A percentile compares a stretch with the other conserved stretches of the same genome.
These are phyloP conservation scores for Danio aesculapii DNA, from an alignment of 2,797 vertebrate genomes.

Conservation along the genomic window DNA sequence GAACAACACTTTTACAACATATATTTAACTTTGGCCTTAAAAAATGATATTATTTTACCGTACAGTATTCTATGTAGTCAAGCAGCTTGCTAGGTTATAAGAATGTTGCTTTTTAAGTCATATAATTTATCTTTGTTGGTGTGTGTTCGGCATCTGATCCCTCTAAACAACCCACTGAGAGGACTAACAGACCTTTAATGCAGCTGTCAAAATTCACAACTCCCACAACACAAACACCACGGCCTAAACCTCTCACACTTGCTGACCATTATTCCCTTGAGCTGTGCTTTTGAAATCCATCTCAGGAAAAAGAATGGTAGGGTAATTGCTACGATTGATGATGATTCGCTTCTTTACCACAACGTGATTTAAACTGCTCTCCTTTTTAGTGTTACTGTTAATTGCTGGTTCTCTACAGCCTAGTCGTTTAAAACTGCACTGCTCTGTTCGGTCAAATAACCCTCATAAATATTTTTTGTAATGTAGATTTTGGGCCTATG, in stretches of 20 bases:
- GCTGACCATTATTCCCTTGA: constrained; percentile 4
- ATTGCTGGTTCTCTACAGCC: constrained; percentile 4
- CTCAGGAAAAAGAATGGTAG: background rate
- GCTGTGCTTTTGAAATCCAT: constrained; percentile 34
- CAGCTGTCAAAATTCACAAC: constrained; percentile 48
- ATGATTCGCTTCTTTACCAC: background rate
- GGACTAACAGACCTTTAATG: constrained; percentile 13
- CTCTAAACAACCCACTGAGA: constrained; percentile 7
- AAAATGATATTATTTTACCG: too few species aligned
- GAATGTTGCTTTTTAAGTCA: background rate
- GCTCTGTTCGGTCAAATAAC: constrained; percentile 14
- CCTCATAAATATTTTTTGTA: constrained; percentile 17
- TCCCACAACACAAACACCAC: constrained; percentile 27
- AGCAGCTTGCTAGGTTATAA: too few species aligned
- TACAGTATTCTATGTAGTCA: too few species aligned
- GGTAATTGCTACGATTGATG: constrained; percentile 25
- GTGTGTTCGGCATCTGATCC: background rate
- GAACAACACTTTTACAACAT: too few species aligned
- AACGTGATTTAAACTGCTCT: constrained; percentile 27
- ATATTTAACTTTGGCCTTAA: too few species aligned
- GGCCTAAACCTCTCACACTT: background rate
- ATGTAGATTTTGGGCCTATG: background rate
- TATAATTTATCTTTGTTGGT: background rate
- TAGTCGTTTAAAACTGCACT: constrained; percentile 10
- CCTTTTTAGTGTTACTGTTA: constrained; percentile 15